These are phyloP conservation scores for Plestiodon gilberti DNA, from an alignment of 2,113 vertebrate species.

Conservation along the genomic window DNA sequence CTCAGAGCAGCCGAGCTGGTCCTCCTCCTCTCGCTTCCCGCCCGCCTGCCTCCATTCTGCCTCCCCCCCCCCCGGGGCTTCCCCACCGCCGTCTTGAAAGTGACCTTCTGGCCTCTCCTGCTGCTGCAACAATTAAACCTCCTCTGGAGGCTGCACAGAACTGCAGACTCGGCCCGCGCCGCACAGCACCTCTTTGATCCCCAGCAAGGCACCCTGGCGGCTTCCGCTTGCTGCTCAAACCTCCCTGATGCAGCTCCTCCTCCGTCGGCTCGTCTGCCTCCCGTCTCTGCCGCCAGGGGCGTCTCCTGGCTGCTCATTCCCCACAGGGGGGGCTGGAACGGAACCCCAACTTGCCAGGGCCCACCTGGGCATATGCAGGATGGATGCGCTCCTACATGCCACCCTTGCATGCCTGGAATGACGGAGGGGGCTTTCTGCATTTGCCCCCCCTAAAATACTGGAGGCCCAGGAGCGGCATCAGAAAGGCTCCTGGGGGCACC, in stretches of 20 bases:
- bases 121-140: background rate
- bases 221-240: background rate
- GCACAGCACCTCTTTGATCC: background rate
- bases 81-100: no score
- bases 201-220: background rate
- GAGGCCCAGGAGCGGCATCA: no score
- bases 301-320: background rate
- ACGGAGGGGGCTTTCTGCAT: no score
- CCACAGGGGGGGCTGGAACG: background rate
- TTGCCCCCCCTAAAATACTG: no score
- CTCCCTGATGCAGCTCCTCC: background rate
- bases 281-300: background rate
- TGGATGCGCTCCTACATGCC: background rate
- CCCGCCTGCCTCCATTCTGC: background rate
- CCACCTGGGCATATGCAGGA: background rate
- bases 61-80: no score
- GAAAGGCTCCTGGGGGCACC: no score
- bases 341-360: background rate
- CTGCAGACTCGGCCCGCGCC: background rate
- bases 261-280: background rate
- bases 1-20: no score
- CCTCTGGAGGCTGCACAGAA: background rate
- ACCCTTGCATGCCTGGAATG: background rate
- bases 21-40: background rate
- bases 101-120: background rate